Evolutionary conservation across 2,888 invertebrate genomes (phyloP).

Genomic region (Eupeodes latifasciatus): DNA sequence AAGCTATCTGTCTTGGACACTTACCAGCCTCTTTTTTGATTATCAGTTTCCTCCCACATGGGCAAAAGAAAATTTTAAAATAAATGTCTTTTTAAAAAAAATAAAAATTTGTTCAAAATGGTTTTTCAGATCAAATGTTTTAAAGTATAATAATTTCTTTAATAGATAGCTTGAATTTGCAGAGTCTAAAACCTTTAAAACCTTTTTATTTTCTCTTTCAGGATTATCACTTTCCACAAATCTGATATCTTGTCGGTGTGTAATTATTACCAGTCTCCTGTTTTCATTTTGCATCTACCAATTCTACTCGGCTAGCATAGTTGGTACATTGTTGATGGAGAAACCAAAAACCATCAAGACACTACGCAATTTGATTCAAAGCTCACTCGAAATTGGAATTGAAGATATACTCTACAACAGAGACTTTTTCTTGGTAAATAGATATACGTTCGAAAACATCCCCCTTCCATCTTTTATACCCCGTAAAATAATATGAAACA

Average conservation of each 20-base stretch:
- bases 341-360: slow-evolving; percentile 87
- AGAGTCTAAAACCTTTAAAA: background rate
- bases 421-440: slow-evolving; percentile 87
- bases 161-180: too few species aligned
- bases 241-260: slow-evolving; percentile 85
- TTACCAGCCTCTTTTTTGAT: too few species aligned
- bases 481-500: slow-evolving; percentile 14
- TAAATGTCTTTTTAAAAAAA: too few species aligned
- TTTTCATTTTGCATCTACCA: slow-evolving; percentile 88
- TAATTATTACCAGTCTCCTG: slow-evolving; percentile 85
- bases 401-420: slow-evolving; percentile 88
- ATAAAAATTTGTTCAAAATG: too few species aligned
- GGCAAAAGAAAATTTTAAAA: too few species aligned
- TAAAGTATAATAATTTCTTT: too few species aligned
- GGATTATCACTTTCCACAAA: slow-evolving; percentile 81
- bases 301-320: slow-evolving; percentile 89
- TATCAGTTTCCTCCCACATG: too few species aligned
- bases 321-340: slow-evolving; percentile 87
- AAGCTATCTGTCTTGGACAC: too few species aligned
- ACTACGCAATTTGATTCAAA: slow-evolving; percentile 86
- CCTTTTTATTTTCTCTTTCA: slow-evolving; percentile 21
- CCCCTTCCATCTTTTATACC: background rate
- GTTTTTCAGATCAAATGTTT: too few species aligned
- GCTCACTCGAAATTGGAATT: slow-evolving; percentile 86
- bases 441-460: background rate